phyloP scores from a whole-genome alignment of 2,888 invertebrate species.

The Machimus rusticus region DNA sequence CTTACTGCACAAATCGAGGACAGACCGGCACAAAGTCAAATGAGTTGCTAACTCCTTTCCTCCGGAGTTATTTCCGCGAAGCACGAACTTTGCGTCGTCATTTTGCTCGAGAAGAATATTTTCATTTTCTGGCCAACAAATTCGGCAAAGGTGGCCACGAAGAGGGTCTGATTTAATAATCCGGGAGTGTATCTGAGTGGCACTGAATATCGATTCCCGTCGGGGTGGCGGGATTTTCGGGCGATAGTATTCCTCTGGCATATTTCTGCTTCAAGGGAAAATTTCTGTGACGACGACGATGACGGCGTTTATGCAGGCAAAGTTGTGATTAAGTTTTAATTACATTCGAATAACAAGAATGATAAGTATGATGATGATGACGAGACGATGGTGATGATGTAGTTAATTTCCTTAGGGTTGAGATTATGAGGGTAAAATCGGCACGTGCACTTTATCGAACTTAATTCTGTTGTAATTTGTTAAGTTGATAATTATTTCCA shows the following conservation, averaged over 20 bases:
- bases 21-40: background rate
- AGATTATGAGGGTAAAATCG: background rate
- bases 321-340: slow-evolving; percentile 29
- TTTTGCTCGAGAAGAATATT: background rate
- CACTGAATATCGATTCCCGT: background rate
- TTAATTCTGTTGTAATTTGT: background rate
- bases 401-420: background rate
- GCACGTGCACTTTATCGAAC: background rate
- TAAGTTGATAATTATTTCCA: background rate
- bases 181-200: slow-evolving; percentile 20
- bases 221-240: background rate
- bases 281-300: background rate
- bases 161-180: background rate
- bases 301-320: background rate
- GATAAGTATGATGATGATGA: background rate
- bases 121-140: background rate
- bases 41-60: background rate
- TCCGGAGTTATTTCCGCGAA: background rate
- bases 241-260: background rate
- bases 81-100: background rate
- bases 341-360: background rate
- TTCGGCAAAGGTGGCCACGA: background rate
- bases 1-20: background rate
- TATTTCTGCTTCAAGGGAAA: background rate
- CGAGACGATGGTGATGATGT: background rate